Evolutionary conservation across 2,888 invertebrate species (phyloP).

Genomic region (Calliopum simillimum): DNA sequence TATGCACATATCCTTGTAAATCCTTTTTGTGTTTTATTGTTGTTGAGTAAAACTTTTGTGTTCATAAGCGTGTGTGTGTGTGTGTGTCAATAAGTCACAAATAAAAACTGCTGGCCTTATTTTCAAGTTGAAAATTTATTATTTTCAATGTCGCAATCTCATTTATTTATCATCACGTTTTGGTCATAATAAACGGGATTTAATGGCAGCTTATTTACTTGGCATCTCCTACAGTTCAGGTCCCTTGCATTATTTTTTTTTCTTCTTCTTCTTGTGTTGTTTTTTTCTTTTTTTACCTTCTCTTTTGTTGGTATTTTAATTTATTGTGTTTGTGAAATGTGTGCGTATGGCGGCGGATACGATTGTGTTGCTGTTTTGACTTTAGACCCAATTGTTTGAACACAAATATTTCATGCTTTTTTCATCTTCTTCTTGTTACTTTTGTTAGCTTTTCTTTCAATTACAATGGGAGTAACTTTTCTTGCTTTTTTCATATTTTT

Average conservation of each 20-base stretch:
- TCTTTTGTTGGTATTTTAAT: constrained; percentile 17
- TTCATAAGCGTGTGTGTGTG: not conserved
- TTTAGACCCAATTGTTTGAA: too few species aligned
- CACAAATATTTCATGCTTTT: too few species aligned
- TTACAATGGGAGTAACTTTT: not conserved
- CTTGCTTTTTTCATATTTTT: not conserved
- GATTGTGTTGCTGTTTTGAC: too few species aligned
- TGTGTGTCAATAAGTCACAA: constrained; percentile 11
- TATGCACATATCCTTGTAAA: constrained; percentile 6
- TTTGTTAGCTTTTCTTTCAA: not conserved
- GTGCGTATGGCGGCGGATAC: too few species aligned
- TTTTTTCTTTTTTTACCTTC: constrained; percentile 29
- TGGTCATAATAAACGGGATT: constrained; percentile 34
- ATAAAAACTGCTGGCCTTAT: not conserved
- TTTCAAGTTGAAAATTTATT: constrained; percentile 37
- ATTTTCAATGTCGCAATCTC: constrained; percentile 43
- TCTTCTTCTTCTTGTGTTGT: constrained; percentile 21
- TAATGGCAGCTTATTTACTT: constrained; percentile 45
- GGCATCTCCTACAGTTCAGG: constrained; percentile 35
- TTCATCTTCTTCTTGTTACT: too few species aligned
- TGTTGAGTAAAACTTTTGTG: not conserved
- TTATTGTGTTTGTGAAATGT: too few species aligned
- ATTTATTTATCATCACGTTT: constrained; percentile 42
- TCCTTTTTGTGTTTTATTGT: constrained; percentile 19
- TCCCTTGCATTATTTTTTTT: not conserved